Conservation (phyloP, 2,797 vertebrate genomes). For the Myiothlypis chrysogaster region DNA sequence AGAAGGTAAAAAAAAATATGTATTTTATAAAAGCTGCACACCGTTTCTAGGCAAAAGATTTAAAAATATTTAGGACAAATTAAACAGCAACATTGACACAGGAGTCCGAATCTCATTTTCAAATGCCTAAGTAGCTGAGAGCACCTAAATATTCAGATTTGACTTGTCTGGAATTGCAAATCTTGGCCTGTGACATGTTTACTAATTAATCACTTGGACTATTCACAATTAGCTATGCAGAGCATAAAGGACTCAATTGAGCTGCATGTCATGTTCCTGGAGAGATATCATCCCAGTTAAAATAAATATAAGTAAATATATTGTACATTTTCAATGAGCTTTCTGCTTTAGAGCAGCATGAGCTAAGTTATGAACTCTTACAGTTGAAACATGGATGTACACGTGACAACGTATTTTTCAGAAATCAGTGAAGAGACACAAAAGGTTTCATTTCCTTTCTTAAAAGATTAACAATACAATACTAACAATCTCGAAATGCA, state of each 20-base stretch:
- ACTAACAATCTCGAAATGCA: not conserved
- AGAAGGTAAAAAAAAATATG: not conserved
- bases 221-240: not conserved
- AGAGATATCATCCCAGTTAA: not conserved
- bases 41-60: not conserved
- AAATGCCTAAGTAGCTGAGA: not conserved
- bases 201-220: not conserved
- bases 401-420: accelerated
- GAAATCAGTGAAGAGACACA: not conserved
- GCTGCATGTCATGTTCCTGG: not conserved
- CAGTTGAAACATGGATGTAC: not conserved
- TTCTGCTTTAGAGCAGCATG: not conserved
- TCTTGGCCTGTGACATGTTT: not conserved
- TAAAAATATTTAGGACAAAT: not conserved
- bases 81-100: not conserved
- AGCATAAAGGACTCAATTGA: not conserved
- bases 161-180: not conserved
- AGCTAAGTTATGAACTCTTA: not conserved
- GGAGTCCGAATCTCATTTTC: not conserved
- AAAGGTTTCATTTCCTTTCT: not conserved
- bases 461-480: not conserved
- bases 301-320: not conserved
- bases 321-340: not conserved
- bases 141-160: not conserved
- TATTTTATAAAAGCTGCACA: not conserved